Evolutionary conservation across 2,888 invertebrate genomes (phyloP), one percentile per base, ranked within the genome.

Genomic region (Coenonympha glycerion): DNA sequence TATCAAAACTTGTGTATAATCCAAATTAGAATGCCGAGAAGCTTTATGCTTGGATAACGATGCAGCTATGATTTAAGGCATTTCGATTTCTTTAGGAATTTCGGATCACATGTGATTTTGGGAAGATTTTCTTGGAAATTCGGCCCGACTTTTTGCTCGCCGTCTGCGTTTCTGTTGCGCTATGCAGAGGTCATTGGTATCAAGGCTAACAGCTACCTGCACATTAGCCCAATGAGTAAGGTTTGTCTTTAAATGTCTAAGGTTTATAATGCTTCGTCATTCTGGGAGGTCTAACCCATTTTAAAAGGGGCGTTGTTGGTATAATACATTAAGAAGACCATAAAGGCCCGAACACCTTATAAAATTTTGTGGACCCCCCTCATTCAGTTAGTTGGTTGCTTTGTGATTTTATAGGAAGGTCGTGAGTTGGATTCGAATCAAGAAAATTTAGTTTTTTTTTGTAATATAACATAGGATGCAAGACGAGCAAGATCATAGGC

Each of bases 51-150:
- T 26, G 34, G 22, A 36, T 46, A 46, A 52, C 40, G 49, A 53
- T 46, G 48, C 51, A 69, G 69, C 79, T 81, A 82, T 80, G 81
- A 83, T 82, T 82, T 79, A 75, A 76, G 67, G 67, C 70, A 73
- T 81, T 86, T 85, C 85, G 84, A 78, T 86, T 86, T 85, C 85
- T 76, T 76, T 85, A 80, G 84, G 84, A 86, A 85, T 86, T 80
- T 64, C 60, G 64, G 57, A 56, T 57, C 61, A 63, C 62, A 69
- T 67, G 66, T 61, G 63, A 65, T 60, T 65, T 60, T 53, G 56
- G 64, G 62, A 54, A 57, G 53, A 55, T 56, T 56, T 60, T 60
- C 61, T 55, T 53, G 55, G 61, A 60, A 61, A 52, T 44, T 47
- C 33, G 41, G 41, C 8, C 18, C 33, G 46, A 50, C 57, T 61